A percentile compares a stretch with the other conserved stretches of the same genome.
These are phyloP conservation scores for Zosterops japonicus DNA, from an alignment of 2,113 vertebrate species.

Conservation along the genomic window DNA sequence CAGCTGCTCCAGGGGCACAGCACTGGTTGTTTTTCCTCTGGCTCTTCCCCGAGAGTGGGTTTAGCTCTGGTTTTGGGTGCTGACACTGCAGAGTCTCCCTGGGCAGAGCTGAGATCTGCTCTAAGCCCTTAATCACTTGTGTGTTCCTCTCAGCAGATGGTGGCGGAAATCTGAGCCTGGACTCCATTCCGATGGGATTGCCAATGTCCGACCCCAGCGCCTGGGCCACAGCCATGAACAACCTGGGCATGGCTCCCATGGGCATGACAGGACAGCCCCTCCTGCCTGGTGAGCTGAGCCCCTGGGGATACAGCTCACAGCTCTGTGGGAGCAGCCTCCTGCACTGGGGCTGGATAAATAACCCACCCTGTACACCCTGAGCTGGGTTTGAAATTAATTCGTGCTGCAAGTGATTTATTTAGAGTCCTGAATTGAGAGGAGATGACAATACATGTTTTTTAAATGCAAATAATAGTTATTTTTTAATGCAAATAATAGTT, in stretches of 20 bases:
- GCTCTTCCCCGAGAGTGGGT: background rate
- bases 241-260: slow-evolving; percentile 92
- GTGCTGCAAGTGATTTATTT: background rate
- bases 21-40: background rate
- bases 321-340: background rate
- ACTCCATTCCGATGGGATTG: slow-evolving; percentile 86
- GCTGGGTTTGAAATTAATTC: background rate
- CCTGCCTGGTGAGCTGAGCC: slow-evolving; percentile 82
- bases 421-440: background rate
- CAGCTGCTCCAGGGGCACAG: background rate
- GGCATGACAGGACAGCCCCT: slow-evolving; percentile 89
- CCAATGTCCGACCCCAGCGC: slow-evolving; percentile 90
- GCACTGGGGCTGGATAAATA: background rate
- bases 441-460: background rate
- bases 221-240: slow-evolving; percentile 98
- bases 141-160: slow-evolving; percentile 75
- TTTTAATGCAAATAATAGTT: background rate
- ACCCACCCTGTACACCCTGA: accelerated
- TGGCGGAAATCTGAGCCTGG: slow-evolving; percentile 84
- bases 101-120: background rate
- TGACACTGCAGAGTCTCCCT: background rate
- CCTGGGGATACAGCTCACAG: background rate
- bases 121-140: background rate
- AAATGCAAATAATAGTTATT: background rate
- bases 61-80: background rate